Conservation (phyloP, 2,888 invertebrate genomes). For the Lasiommata megera region DNA sequence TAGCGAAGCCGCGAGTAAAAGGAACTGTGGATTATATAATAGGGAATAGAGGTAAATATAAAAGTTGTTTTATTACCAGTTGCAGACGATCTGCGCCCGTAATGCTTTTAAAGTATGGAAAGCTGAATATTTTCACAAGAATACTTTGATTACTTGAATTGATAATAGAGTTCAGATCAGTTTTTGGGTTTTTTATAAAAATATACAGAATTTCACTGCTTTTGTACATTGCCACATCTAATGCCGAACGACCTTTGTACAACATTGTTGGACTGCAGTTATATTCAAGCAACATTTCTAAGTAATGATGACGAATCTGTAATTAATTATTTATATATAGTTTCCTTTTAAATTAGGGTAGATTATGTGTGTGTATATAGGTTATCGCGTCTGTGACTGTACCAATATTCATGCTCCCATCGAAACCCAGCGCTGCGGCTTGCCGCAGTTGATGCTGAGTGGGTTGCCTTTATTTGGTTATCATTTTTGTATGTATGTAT, state of each 20-base stretch:
- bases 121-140: slow-evolving; percentile 58
- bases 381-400: too few relatives aligned
- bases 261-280: slow-evolving; percentile 48
- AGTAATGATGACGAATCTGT: slow-evolving; percentile 47
- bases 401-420: too few relatives aligned
- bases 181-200: slow-evolving; percentile 52
- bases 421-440: too few relatives aligned
- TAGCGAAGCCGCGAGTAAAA: too few relatives aligned
- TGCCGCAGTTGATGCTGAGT: too few relatives aligned
- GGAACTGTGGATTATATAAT: too few relatives aligned
- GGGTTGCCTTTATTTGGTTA: too few relatives aligned
- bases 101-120: slow-evolving; percentile 50
- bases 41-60: background rate
- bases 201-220: slow-evolving; percentile 47
- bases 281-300: slow-evolving; percentile 56
- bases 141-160: slow-evolving; percentile 56
- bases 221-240: slow-evolving; percentile 53
- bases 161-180: slow-evolving; percentile 56
- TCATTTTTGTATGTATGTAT: too few relatives aligned
- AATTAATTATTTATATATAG: background rate
- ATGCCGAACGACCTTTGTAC: slow-evolving; percentile 55
- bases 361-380: too few relatives aligned
- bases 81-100: slow-evolving; percentile 44
- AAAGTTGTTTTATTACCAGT: slow-evolving; percentile 42
- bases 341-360: too few relatives aligned